These are phyloP conservation scores for Tanypteryx hageni DNA, from an alignment of 2,888 invertebrate genomes.

Conservation along the genomic window DNA sequence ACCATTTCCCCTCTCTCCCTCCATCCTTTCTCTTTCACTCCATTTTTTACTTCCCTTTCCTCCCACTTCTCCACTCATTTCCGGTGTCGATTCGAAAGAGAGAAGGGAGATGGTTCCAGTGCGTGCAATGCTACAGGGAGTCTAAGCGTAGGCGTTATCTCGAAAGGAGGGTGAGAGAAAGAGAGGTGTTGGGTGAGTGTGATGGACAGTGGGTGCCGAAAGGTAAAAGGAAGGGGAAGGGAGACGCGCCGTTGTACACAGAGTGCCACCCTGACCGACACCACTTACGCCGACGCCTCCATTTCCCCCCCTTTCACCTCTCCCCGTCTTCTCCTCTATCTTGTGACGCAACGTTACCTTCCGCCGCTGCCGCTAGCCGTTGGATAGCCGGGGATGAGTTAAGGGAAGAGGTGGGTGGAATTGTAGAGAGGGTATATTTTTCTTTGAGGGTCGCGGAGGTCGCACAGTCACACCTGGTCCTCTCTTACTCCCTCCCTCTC, in stretches of 20 bases:
- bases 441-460: neutral
- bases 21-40: neutral
- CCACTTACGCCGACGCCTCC: neutral
- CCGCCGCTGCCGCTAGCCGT: neutral
- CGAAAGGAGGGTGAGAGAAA: constrained; percentile 21
- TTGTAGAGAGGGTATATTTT: neutral
- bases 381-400: neutral
- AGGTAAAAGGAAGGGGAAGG: neutral
- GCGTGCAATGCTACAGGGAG: neutral
- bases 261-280: neutral
- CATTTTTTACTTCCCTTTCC: neutral
- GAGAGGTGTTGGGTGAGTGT: neutral
- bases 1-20: neutral
- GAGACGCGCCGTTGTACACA: too few species aligned
- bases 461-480: constrained; percentile 19
- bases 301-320: neutral
- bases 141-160: neutral
- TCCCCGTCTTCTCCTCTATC: neutral
- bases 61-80: constrained; percentile 11
- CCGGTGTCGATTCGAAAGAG: neutral
- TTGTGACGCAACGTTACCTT: neutral
- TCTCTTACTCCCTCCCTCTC: neutral
- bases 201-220: constrained; percentile 6
- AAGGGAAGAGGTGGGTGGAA: neutral
- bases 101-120: neutral